phyloP scores from a whole-genome alignment of 2,113 vertebrate genomes.

The Gasterosteus nipponicus region DNA sequence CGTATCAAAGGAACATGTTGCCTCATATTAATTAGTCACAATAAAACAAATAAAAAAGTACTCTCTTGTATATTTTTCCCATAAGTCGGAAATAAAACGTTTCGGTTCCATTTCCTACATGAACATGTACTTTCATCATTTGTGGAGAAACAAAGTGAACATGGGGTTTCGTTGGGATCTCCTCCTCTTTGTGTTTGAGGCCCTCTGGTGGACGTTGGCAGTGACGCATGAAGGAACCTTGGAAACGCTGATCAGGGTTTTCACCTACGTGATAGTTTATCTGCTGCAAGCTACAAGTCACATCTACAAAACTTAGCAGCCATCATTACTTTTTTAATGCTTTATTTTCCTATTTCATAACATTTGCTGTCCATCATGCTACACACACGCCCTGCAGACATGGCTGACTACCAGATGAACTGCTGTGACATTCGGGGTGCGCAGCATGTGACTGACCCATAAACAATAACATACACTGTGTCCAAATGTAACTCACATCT shows the following conservation, averaged over 20 bases:
- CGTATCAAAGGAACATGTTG: not conserved
- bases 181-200: conserved; percentile 24
- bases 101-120: not conserved
- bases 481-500: conserved; percentile 3
- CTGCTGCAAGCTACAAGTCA: not conserved
- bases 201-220: conserved; percentile 36
- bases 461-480: conserved; percentile 4
- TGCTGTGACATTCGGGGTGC: not conserved
- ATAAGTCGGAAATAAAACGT: too few species aligned
- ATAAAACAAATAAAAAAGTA: not conserved
- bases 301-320: too few species aligned
- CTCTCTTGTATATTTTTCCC: not conserved
- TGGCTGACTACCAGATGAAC: conserved; percentile 5
- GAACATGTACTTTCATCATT: not conserved
- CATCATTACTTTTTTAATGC: too few species aligned
- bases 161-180: not conserved
- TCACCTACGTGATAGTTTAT: not conserved
- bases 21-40: not conserved
- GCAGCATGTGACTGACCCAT: conserved; percentile 15
- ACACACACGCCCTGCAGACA: not conserved
- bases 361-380: not conserved
- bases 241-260: not conserved
- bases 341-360: not conserved
- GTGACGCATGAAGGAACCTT: not conserved
- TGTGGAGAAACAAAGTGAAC: not conserved